A percentile compares a stretch with the other conserved stretches of the same genome.
Conservation (phyloP, 1,140 invertebrate species). For the Plectrocnemia conspersa region DNA sequence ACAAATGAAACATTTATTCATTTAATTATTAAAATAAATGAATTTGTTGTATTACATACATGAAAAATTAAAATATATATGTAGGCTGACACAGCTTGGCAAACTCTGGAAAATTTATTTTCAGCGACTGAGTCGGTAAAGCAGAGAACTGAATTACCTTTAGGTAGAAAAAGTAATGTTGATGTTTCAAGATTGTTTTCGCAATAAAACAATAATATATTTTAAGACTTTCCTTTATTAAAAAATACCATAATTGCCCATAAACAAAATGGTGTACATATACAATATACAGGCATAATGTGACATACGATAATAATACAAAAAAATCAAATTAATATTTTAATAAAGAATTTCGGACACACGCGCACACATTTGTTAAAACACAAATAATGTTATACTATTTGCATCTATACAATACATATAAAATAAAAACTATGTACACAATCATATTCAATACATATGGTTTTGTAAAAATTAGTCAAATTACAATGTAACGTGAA, state of each 20-base stretch:
- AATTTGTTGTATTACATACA: no score
- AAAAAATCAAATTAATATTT: slow-evolving; percentile 19
- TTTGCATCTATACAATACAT: slow-evolving; percentile 35
- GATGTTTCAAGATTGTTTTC: neutral
- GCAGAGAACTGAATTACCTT: slow-evolving; percentile 1
- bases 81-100: neutral
- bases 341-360: slow-evolving; percentile 36
- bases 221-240: slow-evolving; percentile 30
- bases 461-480: slow-evolving; percentile 6
- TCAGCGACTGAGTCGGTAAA: slow-evolving; percentile 8
- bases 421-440: neutral
- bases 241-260: slow-evolving; percentile 32
- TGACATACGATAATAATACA: slow-evolving; percentile 23
- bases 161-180: neutral
- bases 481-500: neutral
- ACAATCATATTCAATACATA: no score
- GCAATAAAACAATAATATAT: slow-evolving; percentile 1
- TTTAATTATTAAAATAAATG: no score
- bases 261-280: slow-evolving; percentile 27
- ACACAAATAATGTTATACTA: slow-evolving; percentile 40
- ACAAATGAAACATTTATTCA: no score
- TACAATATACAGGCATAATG: slow-evolving; percentile 21
- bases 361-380: slow-evolving; percentile 38
- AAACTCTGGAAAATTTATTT: neutral
- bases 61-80: no score